Base-by-base conservation (phyloP, 2,888 invertebrate species). In the Heliconius sara region DNA sequence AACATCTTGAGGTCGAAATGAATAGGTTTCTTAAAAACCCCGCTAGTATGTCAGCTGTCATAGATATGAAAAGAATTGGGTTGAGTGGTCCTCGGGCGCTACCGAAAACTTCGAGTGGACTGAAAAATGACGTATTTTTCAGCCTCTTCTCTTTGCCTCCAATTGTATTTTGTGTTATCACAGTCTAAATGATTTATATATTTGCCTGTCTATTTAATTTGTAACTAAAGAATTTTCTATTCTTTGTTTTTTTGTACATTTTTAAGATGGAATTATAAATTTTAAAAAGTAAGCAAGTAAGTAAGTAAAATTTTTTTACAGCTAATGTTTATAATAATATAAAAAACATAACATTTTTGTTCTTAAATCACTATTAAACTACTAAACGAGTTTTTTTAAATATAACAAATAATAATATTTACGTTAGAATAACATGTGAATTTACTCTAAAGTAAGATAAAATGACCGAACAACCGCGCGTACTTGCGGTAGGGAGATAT, bases 1-100 rank as follows among this genome's bases (percentile, higher is more conserved):
- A 88, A 88, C 91, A 90, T 91, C 93, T 93, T 93, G 92, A 92
- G 93, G 93, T 91, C 92, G 90, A 91, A 93, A 92, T 93, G 93
- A 93, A 94, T 92, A 92, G 93, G 90, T 92, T 89, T 84, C 90
- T 92, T 92, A 92, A 91, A 92, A 93, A 92, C 90, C 90, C 87
- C 85, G 88, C 87, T 87, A 88, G 88, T 87, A 88, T 89, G 90
- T 91, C 91, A 92, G 91, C 92, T 93, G 94, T 91, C 92, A 90
- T 90, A 90, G 91, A 88, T 89, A 90, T 93, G 90, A 93, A 93
- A 92, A 89, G 91, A 92, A 92, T 89, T 89, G 88, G 89, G 88
- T 87, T 89, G 91, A 91, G 91, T 89, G 89, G 88, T 88, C 84
- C 84, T 85, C 85, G 84, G 87, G 86, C 83, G 83, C 82, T 83